Base-by-base conservation (phyloP, 2,797 vertebrate genomes). In the Halcyon leucocephala region DNA sequence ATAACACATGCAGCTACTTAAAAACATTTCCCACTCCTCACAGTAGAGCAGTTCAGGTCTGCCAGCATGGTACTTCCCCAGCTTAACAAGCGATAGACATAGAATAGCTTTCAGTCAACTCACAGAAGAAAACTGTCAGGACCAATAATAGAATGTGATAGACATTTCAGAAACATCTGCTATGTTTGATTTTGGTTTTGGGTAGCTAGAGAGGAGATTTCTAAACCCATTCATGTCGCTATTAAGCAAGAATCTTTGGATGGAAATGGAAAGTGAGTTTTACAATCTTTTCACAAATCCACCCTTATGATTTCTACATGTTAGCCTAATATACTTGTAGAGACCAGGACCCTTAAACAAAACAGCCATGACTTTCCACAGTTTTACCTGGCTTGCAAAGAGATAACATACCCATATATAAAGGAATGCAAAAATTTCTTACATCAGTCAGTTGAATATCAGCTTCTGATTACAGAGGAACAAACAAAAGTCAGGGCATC, bases 21-120 rank as follows among this genome's bases (percentile, higher is more conserved):
- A 52, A 90, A 94, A 52, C 33, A 33, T 49, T 94, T 80, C 61
- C 60, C 41, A 57, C 24, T 85, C 44, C 72, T 90, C 79, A 82
- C 61, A 92, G 57, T 42, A 55, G 29, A 87, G 72, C 54, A 88
- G 82, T 88, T 94, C 62, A 92, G 44, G 19, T 82, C 79, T 93
- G 69, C 82, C 93, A 89, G 77, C 83, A 70, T 70, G 77, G 55
- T 58, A 60, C 82, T 94, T 90, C 81, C 81, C 70, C 82, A 73
- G 16, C 4, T 80, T 60, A 88, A 70, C 31, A 79, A 93, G 48
- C 29, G 55, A 86, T 33, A 84, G 61, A 65, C 58, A 74, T 62
- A 66, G 33, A 84, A 93, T 24, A 66, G 31, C 44, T 84, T 94
- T 82, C 73, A 92, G 60, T 57, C 4, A 1, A 70, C 48, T 35